Evolutionary conservation across 2,113 vertebrate species (phyloP), one percentile per base, ranked within the genome.

Genomic region (Tragelaphus strepsiceros): DNA sequence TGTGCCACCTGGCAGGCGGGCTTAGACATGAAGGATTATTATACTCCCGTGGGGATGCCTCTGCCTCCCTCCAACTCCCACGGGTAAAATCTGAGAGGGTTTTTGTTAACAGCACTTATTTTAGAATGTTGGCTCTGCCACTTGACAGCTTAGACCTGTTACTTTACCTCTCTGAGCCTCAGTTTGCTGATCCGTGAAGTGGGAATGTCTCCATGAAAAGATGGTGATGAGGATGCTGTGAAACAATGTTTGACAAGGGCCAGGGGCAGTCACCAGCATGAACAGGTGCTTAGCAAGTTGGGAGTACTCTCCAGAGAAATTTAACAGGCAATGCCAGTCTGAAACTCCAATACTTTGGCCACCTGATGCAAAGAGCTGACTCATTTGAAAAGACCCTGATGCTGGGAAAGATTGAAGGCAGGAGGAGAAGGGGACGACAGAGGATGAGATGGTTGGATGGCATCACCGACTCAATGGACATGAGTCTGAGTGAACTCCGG

Each of bases 1-100:
- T 39, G 67, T 0, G 0, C 67, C 67, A 11, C n/a, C n/a, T 71
- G n/a, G 67, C n/a, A 39, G 39, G n/a, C n/a, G 0, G 67, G n/a
- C n/a, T 22, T 39, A 39, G 67, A 39, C n/a, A 6, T 2, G n/a
- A 58, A 39, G 4, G 6, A 46, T 46, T 19, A 54, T 7, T 19
- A n/a, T 7, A 24, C 26, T 67, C 39, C 30, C 4, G 0, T 22
- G 51, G 35, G 35, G 30, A 58, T 26, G 32, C 32, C 39, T 35
- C 51, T 30, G 14, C 26, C n/a, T 46, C 22, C 21, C 84, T 24
- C 15, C 67, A n/a, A 46, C 35, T 2, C 59, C 43, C 13, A 39
- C 22, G 16, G 74, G 61, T 49, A 51, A 83, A 83, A 17, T 35
- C 86, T 15, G n/a, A 77, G 35, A 81, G 81, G 21, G 74, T 56